Conservation (phyloP, 1,140 invertebrate species). For the Paralvinella palmiformis region DNA sequence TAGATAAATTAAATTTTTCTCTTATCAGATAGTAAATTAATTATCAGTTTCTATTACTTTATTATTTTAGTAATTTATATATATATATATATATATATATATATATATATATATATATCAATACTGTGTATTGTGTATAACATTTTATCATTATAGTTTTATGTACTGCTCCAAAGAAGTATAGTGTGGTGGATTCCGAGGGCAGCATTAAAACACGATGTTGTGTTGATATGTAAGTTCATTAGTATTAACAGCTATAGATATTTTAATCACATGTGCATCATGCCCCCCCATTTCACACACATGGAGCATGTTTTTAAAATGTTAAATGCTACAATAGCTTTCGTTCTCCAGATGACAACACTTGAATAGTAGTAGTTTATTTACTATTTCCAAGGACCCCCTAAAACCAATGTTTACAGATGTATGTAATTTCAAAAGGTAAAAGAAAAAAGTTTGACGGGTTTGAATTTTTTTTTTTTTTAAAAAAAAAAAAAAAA, state of each 20-base stretch:
- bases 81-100: background rate
- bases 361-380: background rate
- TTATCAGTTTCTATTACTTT: too few species aligned
- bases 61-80: background rate
- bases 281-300: background rate
- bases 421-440: too few species aligned
- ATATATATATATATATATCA: conserved; percentile 5
- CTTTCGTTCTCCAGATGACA: too few species aligned
- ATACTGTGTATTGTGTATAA: conserved; percentile 61
- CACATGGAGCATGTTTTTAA: background rate
- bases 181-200: conserved; percentile 73
- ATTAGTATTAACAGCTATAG: background rate
- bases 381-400: background rate
- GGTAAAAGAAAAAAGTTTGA: too few species aligned
- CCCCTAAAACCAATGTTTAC: background rate
- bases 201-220: conserved; percentile 70
- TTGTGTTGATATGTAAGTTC: conserved; percentile 65
- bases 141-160: conserved; percentile 59
- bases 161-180: conserved; percentile 72
- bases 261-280: background rate
- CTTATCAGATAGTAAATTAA: too few species aligned
- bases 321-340: background rate
- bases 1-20: too few species aligned
- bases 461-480: too few species aligned
- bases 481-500: too few species aligned